Evolutionary conservation across 2,797 vertebrate species (phyloP).

Genomic region (Pseudochirops cupreus): DNA sequence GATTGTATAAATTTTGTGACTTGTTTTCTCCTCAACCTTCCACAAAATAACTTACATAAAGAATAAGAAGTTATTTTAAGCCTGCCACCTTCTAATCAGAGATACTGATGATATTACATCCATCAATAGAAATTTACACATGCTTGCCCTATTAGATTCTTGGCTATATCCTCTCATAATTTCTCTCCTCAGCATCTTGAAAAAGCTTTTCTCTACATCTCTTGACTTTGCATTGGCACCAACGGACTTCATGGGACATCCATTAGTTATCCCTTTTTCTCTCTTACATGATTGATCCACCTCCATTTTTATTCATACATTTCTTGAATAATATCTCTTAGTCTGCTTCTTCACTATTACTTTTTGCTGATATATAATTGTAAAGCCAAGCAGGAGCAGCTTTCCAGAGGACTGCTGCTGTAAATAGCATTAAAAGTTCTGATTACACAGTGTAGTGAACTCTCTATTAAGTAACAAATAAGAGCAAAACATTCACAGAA

Average conservation of each 20-base stretch:
- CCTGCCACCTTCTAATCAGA: neutral
- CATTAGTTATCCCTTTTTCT: neutral
- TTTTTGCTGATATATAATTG: neutral
- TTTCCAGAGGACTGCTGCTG: no score
- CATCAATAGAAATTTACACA: neutral
- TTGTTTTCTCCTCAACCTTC: neutral
- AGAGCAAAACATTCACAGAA: no score
- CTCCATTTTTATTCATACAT: neutral
- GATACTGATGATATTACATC: neutral
- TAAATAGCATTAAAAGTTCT: no score
- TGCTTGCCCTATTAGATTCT: neutral
- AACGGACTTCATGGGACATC: neutral
- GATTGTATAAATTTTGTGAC: neutral
- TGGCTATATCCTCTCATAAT: neutral
- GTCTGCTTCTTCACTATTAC: neutral
- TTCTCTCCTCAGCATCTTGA: neutral
- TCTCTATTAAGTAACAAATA: no score
- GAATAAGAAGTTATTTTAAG: neutral
- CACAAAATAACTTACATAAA: neutral
- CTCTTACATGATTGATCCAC: neutral
- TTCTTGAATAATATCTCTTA: neutral
- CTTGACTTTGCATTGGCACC: neutral
- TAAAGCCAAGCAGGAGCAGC: no score
- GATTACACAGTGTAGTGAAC: no score
- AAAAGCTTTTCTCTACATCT: neutral